These are phyloP conservation scores for Danionella cerebrum DNA, from an alignment of 2,113 vertebrate genomes.

Conservation along the genomic window DNA sequence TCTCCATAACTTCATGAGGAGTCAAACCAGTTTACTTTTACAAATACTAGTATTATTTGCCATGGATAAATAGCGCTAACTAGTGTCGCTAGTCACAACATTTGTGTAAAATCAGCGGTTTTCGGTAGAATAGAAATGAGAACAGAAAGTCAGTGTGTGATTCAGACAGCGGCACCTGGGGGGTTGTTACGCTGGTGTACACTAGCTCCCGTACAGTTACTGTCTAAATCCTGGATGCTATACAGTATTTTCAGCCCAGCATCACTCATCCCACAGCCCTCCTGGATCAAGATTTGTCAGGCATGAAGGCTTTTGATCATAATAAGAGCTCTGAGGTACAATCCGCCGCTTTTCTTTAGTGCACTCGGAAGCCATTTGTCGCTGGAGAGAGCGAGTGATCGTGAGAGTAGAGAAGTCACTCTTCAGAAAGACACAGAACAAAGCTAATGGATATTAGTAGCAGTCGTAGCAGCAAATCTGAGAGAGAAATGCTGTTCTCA, in stretches of 20 bases:
- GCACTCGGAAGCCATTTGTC: conserved; percentile 15
- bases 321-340: conserved; percentile 14
- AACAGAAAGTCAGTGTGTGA: too few species aligned
- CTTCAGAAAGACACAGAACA: conserved; percentile 8
- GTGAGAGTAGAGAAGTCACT: not conserved
- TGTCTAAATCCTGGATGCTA: not conserved
- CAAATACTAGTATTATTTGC: too few species aligned
- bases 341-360: conserved; percentile 4
- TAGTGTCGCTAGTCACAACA: too few species aligned
- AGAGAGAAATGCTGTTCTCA: not conserved
- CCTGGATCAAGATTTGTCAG: not conserved
- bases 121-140: too few species aligned
- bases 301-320: conserved; percentile 19
- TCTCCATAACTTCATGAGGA: too few species aligned
- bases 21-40: too few species aligned
- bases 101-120: too few species aligned
- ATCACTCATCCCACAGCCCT: not conserved
- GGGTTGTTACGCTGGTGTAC: too few species aligned
- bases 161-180: too few species aligned
- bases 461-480: not conserved
- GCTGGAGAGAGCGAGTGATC: not conserved
- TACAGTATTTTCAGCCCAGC: not conserved
- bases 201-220: not conserved
- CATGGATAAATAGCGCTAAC: too few species aligned
- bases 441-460: conserved; percentile 6